Percentiles rank a stretch among this genome's conserved stretches.
These are phyloP conservation scores for Psittacara wagleri DNA, from an alignment of 2,113 vertebrate species.

Conservation along the genomic window DNA sequence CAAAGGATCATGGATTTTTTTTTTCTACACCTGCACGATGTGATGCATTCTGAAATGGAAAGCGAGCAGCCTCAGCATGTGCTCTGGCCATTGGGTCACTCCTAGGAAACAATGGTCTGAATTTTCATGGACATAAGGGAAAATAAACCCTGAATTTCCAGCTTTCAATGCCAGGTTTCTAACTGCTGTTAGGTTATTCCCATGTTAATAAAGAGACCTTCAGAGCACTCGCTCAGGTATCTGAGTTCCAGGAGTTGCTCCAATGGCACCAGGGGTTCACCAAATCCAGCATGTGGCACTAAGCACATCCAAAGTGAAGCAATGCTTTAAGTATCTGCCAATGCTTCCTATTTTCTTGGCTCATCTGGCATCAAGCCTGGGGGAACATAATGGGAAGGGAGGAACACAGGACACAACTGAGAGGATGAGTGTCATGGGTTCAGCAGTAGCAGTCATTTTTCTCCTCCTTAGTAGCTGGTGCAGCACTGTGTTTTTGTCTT, in stretches of 20 bases:
- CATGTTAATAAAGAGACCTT: neutral
- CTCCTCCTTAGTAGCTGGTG: too few species aligned
- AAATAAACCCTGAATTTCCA: neutral
- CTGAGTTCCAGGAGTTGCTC: neutral
- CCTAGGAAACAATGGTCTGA: neutral
- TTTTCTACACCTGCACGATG: rapidly evolving
- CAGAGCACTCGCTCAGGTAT: neutral
- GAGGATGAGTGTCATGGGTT: neutral
- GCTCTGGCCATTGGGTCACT: neutral
- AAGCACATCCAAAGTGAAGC: neutral
- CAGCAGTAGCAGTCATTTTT: too few species aligned
- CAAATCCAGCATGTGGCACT: neutral
- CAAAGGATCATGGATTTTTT: neutral
- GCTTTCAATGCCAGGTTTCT: neutral
- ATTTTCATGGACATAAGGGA: neutral
- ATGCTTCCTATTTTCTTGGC: neutral
- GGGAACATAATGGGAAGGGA: neutral
- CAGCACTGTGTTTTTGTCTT: too few species aligned
- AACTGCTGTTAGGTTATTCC: neutral
- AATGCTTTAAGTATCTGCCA: neutral
- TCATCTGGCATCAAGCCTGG: neutral
- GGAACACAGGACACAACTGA: neutral
- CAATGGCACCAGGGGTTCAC: neutral
- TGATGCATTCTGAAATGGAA: neutral
- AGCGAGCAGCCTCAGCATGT: neutral